phyloP scores from a whole-genome alignment of 2,113 vertebrate species.

The Eptatretus burgeri region DNA sequence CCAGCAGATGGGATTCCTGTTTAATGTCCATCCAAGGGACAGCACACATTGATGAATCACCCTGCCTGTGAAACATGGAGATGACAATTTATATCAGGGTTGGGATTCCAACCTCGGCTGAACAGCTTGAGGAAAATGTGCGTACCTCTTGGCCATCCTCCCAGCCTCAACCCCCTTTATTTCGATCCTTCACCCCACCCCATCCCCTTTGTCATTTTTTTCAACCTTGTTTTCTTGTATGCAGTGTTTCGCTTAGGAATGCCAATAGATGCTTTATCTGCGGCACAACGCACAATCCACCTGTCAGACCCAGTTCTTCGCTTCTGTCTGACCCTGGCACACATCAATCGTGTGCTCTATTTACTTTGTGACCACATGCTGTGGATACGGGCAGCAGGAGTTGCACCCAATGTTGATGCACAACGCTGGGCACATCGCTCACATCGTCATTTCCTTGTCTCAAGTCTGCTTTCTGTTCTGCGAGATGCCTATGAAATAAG shows the following conservation, averaged over 20 bases:
- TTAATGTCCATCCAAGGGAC: too few species aligned
- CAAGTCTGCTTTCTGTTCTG: slow-evolving; percentile 16
- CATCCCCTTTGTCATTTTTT: too few species aligned
- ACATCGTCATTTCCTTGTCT: too few species aligned
- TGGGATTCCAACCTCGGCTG: too few species aligned
- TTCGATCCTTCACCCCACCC: too few species aligned
- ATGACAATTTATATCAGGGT: too few species aligned
- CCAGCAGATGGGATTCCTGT: too few species aligned
- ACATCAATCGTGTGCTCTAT: slow-evolving; percentile 62
- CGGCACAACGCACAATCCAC: slow-evolving; percentile 47
- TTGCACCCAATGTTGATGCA: not conserved
- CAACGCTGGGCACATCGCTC: not conserved
- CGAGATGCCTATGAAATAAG: slow-evolving; percentile 47
- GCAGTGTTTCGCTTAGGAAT: slow-evolving; percentile 61
- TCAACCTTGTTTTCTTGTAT: not conserved
- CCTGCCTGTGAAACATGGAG: too few species aligned
- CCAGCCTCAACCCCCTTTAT: too few species aligned
- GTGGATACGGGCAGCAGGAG: slow-evolving; percentile 25
- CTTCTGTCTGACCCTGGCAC: slow-evolving; percentile 51
- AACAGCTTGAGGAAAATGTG: too few species aligned
- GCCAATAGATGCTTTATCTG: slow-evolving; percentile 43
- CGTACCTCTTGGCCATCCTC: too few species aligned
- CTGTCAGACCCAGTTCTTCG: slow-evolving; percentile 48
- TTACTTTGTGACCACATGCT: slow-evolving; percentile 67
- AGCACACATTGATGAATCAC: too few species aligned